phyloP scores from a whole-genome alignment of 2,888 invertebrate genomes.

The Colletes collaris region DNA sequence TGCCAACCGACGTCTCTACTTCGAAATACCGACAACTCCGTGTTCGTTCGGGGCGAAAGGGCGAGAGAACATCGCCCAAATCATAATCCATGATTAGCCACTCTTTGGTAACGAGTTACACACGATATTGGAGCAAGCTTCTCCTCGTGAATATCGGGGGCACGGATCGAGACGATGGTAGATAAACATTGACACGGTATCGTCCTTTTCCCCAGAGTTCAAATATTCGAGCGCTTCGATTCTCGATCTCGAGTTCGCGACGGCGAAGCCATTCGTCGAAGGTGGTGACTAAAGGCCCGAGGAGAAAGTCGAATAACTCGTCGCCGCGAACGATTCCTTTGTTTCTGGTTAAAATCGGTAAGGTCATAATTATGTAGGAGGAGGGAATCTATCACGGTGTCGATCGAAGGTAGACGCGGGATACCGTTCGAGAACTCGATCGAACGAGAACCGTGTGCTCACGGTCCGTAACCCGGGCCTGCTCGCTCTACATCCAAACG shows the following conservation, averaged over 20 bases:
- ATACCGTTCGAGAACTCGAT: conserved; percentile 44
- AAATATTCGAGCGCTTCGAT: too few species aligned
- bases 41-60: not conserved
- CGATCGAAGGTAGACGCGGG: conserved; percentile 20
- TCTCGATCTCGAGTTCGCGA: too few species aligned
- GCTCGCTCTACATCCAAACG: conserved; percentile 79
- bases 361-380: conserved; percentile 56
- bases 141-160: too few species aligned
- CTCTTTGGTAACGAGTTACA: too few species aligned
- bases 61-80: not conserved
- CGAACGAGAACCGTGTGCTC: conserved; percentile 19
- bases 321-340: conserved; percentile 58
- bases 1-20: not conserved
- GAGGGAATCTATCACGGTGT: conserved; percentile 42
- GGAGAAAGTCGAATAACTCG: conserved; percentile 57
- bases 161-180: too few species aligned
- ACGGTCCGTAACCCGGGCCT: conserved; percentile 3
- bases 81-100: too few species aligned
- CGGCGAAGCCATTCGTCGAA: not conserved
- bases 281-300: too few species aligned
- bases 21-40: not conserved
- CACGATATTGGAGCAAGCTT: not conserved
- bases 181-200: too few species aligned
- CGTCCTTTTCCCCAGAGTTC: too few species aligned
- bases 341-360: conserved; percentile 56